Evolutionary conservation across 1,140 invertebrate species (phyloP).

Genomic region (Holcopasites calliopsidis): DNA sequence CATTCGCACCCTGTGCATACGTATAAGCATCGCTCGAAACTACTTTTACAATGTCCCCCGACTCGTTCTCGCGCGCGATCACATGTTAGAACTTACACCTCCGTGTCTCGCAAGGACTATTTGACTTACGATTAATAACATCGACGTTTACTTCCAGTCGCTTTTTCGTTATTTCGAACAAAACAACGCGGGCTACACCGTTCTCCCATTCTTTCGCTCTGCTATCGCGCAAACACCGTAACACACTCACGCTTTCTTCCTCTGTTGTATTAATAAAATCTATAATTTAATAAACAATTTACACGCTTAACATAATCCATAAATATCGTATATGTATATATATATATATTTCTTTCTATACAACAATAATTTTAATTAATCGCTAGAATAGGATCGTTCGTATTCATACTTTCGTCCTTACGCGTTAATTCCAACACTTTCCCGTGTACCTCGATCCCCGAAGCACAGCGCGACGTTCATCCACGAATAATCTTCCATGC

Average conservation of each 20-base stretch:
- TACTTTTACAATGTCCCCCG: conserved; percentile 31
- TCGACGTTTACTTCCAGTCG: conserved; percentile 1
- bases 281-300: conserved; percentile 76
- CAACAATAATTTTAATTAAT: conserved; percentile 62
- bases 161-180: neutral
- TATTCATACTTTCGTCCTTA: conserved; percentile 43
- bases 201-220: conserved; percentile 22
- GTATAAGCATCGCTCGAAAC: conserved; percentile 42
- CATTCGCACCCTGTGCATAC: conserved; percentile 63
- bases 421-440: conserved; percentile 47
- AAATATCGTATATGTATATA: conserved; percentile 70
- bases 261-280: conserved; percentile 69
- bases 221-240: conserved; percentile 37
- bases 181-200: conserved; percentile 6
- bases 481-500: neutral
- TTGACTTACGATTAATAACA: conserved; percentile 46
- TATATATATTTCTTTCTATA: conserved; percentile 61
- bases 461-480: neutral
- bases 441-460: neutral
- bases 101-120: conserved; percentile 7
- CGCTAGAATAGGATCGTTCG: conserved; percentile 55
- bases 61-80: neutral
- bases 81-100: conserved; percentile 7
- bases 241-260: conserved; percentile 18
- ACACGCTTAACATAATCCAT: conserved; percentile 75